Conservation (phyloP, 2,888 invertebrate species). For the Pachycephus smyrnensis region DNA sequence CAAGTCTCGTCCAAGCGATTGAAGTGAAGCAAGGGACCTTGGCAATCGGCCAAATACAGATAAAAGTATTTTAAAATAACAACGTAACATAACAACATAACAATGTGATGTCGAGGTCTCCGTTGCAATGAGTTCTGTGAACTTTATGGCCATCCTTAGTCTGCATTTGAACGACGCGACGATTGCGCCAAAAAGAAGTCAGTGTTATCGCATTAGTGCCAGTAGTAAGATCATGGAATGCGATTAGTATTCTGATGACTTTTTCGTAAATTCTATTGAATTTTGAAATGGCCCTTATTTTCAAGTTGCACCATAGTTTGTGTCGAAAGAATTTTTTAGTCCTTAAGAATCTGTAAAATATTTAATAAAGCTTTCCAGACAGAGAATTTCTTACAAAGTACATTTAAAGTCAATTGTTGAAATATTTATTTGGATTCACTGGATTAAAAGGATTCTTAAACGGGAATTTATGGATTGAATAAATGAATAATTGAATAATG, state of each 20-base stretch:
- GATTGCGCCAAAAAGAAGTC: background rate
- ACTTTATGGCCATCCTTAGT: conserved; percentile 21
- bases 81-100: conserved; percentile 35
- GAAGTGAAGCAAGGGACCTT: conserved; percentile 52
- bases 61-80: conserved; percentile 53
- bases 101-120: conserved; percentile 19
- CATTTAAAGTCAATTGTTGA: background rate
- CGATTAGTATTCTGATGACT: background rate
- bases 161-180: background rate
- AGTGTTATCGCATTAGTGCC: background rate
- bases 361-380: background rate
- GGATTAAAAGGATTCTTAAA: background rate
- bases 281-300: background rate
- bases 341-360: background rate
- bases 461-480: too few relatives aligned
- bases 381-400: background rate
- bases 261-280: background rate
- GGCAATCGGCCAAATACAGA: conserved; percentile 57
- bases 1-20: conserved; percentile 1
- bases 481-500: background rate
- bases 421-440: background rate
- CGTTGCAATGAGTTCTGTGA: conserved; percentile 36
- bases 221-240: background rate
- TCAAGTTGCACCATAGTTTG: background rate
- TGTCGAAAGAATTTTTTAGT: background rate